Base-by-base conservation (phyloP, 2,113 vertebrate genomes). In the Boulengeromyrus knoepffleri region DNA sequence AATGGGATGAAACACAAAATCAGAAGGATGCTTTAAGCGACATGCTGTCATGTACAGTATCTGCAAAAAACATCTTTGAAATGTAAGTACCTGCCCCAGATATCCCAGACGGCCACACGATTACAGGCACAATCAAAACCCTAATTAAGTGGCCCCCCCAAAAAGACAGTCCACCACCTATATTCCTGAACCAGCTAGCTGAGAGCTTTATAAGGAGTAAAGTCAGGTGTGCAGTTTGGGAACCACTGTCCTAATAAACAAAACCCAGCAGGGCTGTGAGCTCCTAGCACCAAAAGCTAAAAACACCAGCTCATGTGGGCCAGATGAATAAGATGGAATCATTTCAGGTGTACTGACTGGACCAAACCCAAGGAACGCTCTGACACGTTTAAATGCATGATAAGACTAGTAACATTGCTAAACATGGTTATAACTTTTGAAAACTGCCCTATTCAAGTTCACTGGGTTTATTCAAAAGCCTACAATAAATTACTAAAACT, bases 401-500 rank as follows among this genome's bases (percentile, higher is more conserved):
- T 90, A 83, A 85, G 74, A 93, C 91, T 90, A 91, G 86, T 91
- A 89, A 90, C 87, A 90, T 90, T 91, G 89, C 93, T 94, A 90
- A 90, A 87, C 93, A 92, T 88, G 91, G 91, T 83, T 90, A 89
- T 92, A 89, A 47, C 90, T 83, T 93, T 93, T 93, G 93, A 94
- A 95, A 91, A 94, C 93, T 94, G 94, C 92, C 88, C 91, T 92
- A 91, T 31, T 66, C 91, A 91, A 92, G 80, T 90, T 92, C 92
- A 92, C 91, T 92, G 93, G 88, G 90, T 89, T 90, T 92, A 94
- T 94, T 95, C 92, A 95, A 94, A 95, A 94, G 92, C 92, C 96
- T 96, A 97, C 92, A 97, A 97, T 97, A 97, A 97, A 96, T 97
- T 96, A 97, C 95, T 96, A 96, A 93, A 92, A 91, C 91, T 93